Evolutionary conservation across 2,113 vertebrate species (phyloP), one percentile per base, ranked within the genome.

Genomic region (Vulpes vulpes): DNA sequence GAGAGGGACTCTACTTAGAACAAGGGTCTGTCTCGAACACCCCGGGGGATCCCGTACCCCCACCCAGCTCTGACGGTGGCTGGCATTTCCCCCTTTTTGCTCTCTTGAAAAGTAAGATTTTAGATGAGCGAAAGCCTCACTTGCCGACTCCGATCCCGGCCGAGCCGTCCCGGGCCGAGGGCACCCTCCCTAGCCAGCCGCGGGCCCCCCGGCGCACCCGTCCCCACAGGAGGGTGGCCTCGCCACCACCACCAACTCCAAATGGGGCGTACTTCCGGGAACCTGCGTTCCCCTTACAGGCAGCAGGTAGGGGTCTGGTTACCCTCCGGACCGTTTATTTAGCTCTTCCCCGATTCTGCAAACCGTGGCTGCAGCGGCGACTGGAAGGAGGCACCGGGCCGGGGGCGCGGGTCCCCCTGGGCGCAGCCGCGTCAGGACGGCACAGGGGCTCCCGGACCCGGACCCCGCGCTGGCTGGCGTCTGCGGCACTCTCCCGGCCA

Each of bases 401-500:
- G 27, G 64, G 53, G 53, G 53, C 3, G 53, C 53, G 43, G 43
- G 43, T 43, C 43, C 6, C 43, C 43, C 43, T 43, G 43, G 43
- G 43, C 43, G 43, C 43, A 43, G 43, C 43, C 5, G 5, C 43
- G 5, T 43, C 43, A 43, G 43, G 43, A 43, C 43, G 43, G 43
- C 43, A 43, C 43, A 43, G 43, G 43, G 62, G 62, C 62, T 64
- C 62, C 62, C 4, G 11, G 22, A 23, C 62, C 62, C 4, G 11
- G 22, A 23, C 11, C 38, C 73, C 7, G 5, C 3, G 7, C 23
- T 15, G 12, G 6, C 38, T 27, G 38, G 73, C 12, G 38, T 27
- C 27, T 1, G 3, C 0, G 1, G 1, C 4, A 15, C 8, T 27
- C 35, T 25, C 27, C 38, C 23, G 12, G 2, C 22, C 0, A 23